Evolutionary conservation across 35 echinoderm and acorn worm species (phyloP).

Genomic region (Apostichopus japonicus): DNA sequence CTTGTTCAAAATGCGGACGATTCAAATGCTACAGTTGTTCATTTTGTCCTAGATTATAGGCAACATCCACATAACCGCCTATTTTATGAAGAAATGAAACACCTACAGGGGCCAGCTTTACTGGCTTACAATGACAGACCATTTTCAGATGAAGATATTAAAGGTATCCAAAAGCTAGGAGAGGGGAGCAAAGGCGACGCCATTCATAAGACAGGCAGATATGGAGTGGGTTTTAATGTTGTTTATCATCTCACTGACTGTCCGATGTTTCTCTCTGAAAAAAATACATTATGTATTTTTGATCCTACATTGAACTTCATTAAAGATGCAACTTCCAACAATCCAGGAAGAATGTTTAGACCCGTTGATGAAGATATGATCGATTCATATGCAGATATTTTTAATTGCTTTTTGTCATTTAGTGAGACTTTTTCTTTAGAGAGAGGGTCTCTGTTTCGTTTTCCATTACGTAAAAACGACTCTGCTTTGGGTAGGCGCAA

Average conservation of each 20-base stretch:
- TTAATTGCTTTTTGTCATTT: slow-evolving; percentile 60
- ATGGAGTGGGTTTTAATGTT: slow-evolving; percentile 92
- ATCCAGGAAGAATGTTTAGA: slow-evolving; percentile 61
- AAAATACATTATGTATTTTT: slow-evolving; percentile 71
- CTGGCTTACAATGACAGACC: slow-evolving; percentile 83
- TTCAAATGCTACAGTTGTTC: slow-evolving; percentile 85
- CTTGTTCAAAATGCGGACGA: slow-evolving; percentile 97
- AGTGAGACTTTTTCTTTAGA: slow-evolving; percentile 15
- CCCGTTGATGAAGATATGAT: slow-evolving; percentile 21
- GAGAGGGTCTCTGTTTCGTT: slow-evolving; percentile 73
- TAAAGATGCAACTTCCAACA: slow-evolving; percentile 43
- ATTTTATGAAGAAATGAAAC: slow-evolving; percentile 59
- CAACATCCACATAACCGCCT: slow-evolving; percentile 44
- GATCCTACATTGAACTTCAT: slow-evolving; percentile 77
- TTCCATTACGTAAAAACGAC: slow-evolving; percentile 61
- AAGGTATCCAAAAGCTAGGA: slow-evolving; percentile 83
- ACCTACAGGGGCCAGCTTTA: slow-evolving; percentile 75
- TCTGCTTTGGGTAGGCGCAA: slow-evolving; percentile 26
- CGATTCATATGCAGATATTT: slow-evolving; percentile 57
- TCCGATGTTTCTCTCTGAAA: slow-evolving; percentile 74
- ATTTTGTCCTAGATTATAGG: slow-evolving; percentile 79
- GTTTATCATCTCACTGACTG: slow-evolving; percentile 91
- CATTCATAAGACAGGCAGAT: slow-evolving; percentile 66
- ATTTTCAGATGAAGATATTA: slow-evolving; percentile 78
- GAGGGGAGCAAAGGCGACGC: slow-evolving; percentile 67